Percentiles rank a stretch among this genome's conserved stretches.
Evolutionary conservation across 2,888 invertebrate genomes (phyloP).

Genomic region (Polydesmus complanatus): DNA sequence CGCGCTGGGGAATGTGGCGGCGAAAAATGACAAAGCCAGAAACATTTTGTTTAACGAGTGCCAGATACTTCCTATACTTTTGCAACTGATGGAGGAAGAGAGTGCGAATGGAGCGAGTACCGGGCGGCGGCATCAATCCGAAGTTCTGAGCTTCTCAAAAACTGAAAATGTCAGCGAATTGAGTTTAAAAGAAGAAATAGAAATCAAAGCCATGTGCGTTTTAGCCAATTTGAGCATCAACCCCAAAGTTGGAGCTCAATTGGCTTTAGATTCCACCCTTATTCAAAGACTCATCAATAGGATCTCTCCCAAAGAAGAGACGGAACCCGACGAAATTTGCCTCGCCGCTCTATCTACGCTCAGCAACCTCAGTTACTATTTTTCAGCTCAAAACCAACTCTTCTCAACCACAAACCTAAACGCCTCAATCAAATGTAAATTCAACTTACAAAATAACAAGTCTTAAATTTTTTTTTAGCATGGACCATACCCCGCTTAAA

Average conservation of each 20-base stretch:
- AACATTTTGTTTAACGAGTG: slow-evolving; percentile 28
- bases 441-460: background rate
- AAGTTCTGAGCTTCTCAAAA: background rate
- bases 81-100: slow-evolving; percentile 24
- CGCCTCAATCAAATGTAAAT: background rate
- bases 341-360: slow-evolving; percentile 64
- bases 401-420: slow-evolving; percentile 27
- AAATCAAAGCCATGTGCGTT: slow-evolving; percentile 50
- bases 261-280: slow-evolving; percentile 37
- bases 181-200: slow-evolving; percentile 4
- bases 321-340: slow-evolving; percentile 49
- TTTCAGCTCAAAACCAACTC: slow-evolving; percentile 24
- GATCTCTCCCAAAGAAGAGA: slow-evolving; percentile 27
- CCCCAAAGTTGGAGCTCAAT: slow-evolving; percentile 53
- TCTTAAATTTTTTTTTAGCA: background rate
- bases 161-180: background rate
- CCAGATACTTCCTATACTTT: slow-evolving; percentile 27
- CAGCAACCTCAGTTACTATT: slow-evolving; percentile 62
- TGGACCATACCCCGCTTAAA: background rate
- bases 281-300: slow-evolving; percentile 21
- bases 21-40: slow-evolving; percentile 56
- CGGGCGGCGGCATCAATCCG: background rate
- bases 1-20: slow-evolving; percentile 71
- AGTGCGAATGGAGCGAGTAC: slow-evolving; percentile 14
- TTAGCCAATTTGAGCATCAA: slow-evolving; percentile 71